These are phyloP conservation scores for Mythimna vitellina DNA, from an alignment of 2,888 invertebrate genomes.

Conservation along the genomic window DNA sequence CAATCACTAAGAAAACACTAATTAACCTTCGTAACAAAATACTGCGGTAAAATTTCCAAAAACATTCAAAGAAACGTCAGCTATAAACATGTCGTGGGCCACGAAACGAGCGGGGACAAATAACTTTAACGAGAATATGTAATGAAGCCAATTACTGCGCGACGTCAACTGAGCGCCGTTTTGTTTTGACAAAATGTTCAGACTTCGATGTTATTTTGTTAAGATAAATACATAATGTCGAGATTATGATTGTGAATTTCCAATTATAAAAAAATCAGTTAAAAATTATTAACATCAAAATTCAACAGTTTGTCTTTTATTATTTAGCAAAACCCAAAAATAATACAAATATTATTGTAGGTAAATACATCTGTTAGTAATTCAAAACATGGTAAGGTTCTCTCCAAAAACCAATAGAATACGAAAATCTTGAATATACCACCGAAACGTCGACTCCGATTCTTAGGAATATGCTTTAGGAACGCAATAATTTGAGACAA, in stretches of 20 bases:
- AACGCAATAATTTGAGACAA: not conserved
- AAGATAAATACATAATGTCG: conserved; percentile 39
- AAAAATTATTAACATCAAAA: no score
- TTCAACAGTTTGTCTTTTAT: no score
- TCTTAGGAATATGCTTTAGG: not conserved
- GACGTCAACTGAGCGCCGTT: conserved; percentile 52
- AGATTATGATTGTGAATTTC: not conserved
- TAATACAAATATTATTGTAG: no score
- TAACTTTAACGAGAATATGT: conserved; percentile 59
- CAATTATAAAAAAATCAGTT: no score
- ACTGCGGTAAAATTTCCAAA: conserved; percentile 12
- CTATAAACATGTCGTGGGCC: conserved; percentile 62
- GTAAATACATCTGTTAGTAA: not conserved
- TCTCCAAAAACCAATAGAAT: not conserved
- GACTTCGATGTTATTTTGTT: conserved; percentile 38
- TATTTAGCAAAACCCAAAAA: no score
- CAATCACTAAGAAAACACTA: not conserved
- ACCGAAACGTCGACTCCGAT: not conserved
- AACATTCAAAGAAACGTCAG: conserved; percentile 22
- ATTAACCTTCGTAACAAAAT: conserved; percentile 14
- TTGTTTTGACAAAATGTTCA: conserved; percentile 63
- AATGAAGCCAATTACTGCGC: conserved; percentile 65
- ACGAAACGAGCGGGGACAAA: conserved; percentile 55
- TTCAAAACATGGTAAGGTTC: not conserved
- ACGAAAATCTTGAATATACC: not conserved